Evolutionary conservation across 2,888 invertebrate genomes (phyloP).

Genomic region (Cybosia mesomella): DNA sequence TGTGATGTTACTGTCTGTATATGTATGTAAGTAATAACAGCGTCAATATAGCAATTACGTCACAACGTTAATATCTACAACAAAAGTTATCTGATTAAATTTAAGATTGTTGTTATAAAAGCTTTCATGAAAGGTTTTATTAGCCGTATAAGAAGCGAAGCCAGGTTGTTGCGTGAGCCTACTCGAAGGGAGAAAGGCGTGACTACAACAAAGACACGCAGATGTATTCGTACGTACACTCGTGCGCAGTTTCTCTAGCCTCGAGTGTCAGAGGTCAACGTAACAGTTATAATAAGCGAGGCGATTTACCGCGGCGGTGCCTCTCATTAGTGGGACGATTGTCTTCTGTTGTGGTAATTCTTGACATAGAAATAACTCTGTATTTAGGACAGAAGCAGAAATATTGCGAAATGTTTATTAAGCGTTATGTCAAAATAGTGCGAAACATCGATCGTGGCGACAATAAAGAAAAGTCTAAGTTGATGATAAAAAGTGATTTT

Average conservation of each 20-base stretch:
- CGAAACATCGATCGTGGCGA: no score
- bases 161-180: not conserved
- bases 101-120: no score
- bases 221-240: not conserved
- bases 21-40: no score
- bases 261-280: slow-evolving; percentile 47
- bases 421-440: not conserved
- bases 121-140: no score
- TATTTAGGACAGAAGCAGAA: not conserved
- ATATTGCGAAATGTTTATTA: not conserved
- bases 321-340: slow-evolving; percentile 1
- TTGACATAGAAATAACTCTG: slow-evolving; percentile 1
- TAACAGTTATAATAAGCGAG: slow-evolving; percentile 50
- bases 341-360: slow-evolving; percentile 6
- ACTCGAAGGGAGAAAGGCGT: not conserved
- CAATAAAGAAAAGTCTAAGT: no score
- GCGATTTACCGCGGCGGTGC: slow-evolving; percentile 25
- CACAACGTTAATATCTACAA: not conserved
- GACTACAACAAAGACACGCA: slow-evolving; percentile 9
- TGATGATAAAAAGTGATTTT: no score
- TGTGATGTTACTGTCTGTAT: no score
- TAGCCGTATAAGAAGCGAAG: no score
- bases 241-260: slow-evolving; percentile 44
- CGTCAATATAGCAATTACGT: no score
- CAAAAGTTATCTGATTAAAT: no score